Conservation (phyloP, 2,888 invertebrate species). For the Oligia strigilis region DNA sequence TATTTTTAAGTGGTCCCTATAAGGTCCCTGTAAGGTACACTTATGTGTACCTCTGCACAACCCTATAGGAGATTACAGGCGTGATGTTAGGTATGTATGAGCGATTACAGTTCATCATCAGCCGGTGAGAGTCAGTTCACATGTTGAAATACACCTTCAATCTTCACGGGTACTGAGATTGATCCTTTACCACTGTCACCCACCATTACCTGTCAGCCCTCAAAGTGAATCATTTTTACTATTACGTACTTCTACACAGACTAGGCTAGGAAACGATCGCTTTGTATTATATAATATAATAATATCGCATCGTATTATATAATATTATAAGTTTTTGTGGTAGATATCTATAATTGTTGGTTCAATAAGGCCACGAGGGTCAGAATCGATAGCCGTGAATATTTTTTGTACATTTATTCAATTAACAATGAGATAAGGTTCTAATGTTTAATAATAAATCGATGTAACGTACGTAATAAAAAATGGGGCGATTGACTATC, state of each 20-base stretch:
- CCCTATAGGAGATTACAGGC: neutral
- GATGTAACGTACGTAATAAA: neutral
- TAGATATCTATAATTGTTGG: constrained; percentile 14
- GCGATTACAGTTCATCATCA: neutral
- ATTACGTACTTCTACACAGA: neutral
- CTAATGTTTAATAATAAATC: neutral
- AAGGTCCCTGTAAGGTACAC: too few species aligned
- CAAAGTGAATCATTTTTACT: neutral
- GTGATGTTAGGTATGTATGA: neutral
- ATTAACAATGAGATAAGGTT: constrained; percentile 20
- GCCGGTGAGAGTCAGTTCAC: neutral
- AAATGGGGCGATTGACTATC: neutral
- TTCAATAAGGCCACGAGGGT: constrained; percentile 38
- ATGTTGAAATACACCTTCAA: neutral
- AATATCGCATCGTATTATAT: neutral
- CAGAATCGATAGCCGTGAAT: constrained; percentile 40
- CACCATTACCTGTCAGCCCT: neutral
- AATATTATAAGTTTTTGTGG: neutral
- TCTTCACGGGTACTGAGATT: neutral
- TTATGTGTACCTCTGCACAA: too few species aligned
- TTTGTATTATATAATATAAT: constrained; percentile 3
- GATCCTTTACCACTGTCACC: neutral
- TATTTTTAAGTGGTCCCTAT: too few species aligned
- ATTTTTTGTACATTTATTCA: constrained; percentile 30
- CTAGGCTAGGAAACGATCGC: neutral